Evolutionary conservation across 23 tunicate species (phyloP), one percentile per base, ranked within the genome.

Genomic region (Ciona savignyi): DNA sequence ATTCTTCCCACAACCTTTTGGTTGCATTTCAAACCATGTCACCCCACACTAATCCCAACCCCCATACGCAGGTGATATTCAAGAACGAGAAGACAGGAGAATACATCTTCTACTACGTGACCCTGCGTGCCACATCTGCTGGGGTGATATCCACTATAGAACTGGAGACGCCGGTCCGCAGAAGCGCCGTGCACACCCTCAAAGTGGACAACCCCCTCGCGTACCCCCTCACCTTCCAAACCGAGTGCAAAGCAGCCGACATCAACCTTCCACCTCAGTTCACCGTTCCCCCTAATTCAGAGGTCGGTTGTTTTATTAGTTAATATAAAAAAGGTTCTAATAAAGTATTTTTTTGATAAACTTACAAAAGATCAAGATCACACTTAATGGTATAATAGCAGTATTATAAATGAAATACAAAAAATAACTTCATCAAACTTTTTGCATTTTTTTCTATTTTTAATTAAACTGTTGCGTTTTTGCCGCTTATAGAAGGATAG

Each of bases 191-290:
- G 6, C 90, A 87, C 70, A 82, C 89, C 19, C 24, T 94, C 29
- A 74, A 68, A 35, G 67, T 94, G 0, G 89, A 86, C 61, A 94
- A 94, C 65, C 99, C 99, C 0, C 83, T 94, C 1, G 48, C 78
- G 6, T 74, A 82, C 29, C 83, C 87, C 1, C 65, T 86, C 42
- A 82, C 85, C 29, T 94, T 94, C 73, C 92, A 94, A 61, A 78
- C 95, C 1, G 99, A 94, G 74, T 94, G 99, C 77, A 94, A 94
- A 71, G 80, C 73, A 25, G 67, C 83, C 20, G 99, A 94, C 71
- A 86, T 94, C 34, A 87, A 82, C 70, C 68, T 94, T 0, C 99
- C 99, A 24, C 89, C 86, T 4, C 88, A 86, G 70, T 84, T 94
- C 64, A 80, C 92, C 0, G 83, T 94, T 29, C 99, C 99, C 1